Conservation (phyloP, 2,797 vertebrate species). For the Takifugu ocellatus region DNA sequence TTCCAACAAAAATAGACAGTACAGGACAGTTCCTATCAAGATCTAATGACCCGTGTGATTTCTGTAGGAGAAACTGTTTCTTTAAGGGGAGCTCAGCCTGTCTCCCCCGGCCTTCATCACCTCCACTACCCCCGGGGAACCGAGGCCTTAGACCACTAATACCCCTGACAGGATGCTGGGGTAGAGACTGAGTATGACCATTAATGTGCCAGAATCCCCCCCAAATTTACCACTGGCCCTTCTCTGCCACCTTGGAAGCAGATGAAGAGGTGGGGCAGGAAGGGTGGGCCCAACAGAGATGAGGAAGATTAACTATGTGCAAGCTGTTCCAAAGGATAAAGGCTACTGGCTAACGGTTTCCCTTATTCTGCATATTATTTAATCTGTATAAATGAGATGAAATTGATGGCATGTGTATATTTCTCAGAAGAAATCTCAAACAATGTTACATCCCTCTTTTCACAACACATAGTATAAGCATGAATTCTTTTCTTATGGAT, state of each 20-base stretch:
- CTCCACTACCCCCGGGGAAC: constrained; percentile 22
- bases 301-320: constrained; percentile 32
- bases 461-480: constrained; percentile 14
- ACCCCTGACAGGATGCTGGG: constrained; percentile 58
- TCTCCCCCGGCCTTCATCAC: constrained; percentile 53
- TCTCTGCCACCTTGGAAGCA: constrained; percentile 30
- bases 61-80: constrained; percentile 47
- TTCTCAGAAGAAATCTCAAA: too few relatives aligned
- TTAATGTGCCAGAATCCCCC: constrained; percentile 52
- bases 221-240: constrained; percentile 26
- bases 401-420: too few relatives aligned
- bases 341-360: constrained; percentile 1
- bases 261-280: constrained; percentile 22
- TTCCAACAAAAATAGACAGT: constrained; percentile 68
- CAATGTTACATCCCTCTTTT: neutral
- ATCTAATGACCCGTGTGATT: constrained; percentile 77
- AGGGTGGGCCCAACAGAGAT: constrained; percentile 14
- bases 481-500: constrained; percentile 41
- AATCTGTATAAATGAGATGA: too few relatives aligned
- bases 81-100: constrained; percentile 48
- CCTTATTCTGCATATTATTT: too few relatives aligned
- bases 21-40: constrained; percentile 74
- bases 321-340: constrained; percentile 27
- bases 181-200: constrained; percentile 40
- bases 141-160: constrained; percentile 27